Evolutionary conservation across 2,113 vertebrate species (phyloP), one percentile per base, ranked within the genome.

Genomic region (Serinus canaria): DNA sequence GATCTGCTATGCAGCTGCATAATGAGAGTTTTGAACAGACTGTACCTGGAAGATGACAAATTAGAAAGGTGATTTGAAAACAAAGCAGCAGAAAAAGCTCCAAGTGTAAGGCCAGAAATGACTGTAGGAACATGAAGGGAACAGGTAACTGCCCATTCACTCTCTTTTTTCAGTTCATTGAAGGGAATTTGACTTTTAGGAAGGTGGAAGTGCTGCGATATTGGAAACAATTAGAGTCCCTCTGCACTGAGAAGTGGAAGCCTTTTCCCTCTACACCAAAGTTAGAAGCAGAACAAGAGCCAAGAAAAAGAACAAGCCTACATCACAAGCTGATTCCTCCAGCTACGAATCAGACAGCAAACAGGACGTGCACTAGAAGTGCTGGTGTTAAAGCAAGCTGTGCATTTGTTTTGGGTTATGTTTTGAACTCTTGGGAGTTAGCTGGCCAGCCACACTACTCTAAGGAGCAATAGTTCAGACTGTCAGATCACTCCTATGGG

Each of bases 371-470:
- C 70, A n/a, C 43, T 83, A 47, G 46, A 90, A 55, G 78, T 55
- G 68, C 58, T 87, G 70, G 84, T 66, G 70, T 68, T 90, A 72
- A 69, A 89, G 21, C 46, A 62, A 90, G 72, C 39, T 70, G 25
- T 67, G 49, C 89, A 56, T 96, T 95, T 96, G 95, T 81, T 93
- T 95, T 83, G 79, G 87, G 82, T 96, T 96, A 86, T 93, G 94
- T 95, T 92, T 88, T 90, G 67, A 88, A 68, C 95, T 74, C 94
- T 47, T 87, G 95, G 95, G 96, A 96, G 31, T 94, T 96, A 46
- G 92, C 56, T 90, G 87, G 96, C 93, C 56, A 83, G 91, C 89
- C 91, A 94, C 86, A 49, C 56, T 37, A 74, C 95, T 95, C 93
- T 1, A 64, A 92, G 79, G 89, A 96, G 84, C 94, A 93, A 92